Base-by-base conservation (phyloP, 2,797 vertebrate species). In the Mormyrops boulengeri region DNA sequence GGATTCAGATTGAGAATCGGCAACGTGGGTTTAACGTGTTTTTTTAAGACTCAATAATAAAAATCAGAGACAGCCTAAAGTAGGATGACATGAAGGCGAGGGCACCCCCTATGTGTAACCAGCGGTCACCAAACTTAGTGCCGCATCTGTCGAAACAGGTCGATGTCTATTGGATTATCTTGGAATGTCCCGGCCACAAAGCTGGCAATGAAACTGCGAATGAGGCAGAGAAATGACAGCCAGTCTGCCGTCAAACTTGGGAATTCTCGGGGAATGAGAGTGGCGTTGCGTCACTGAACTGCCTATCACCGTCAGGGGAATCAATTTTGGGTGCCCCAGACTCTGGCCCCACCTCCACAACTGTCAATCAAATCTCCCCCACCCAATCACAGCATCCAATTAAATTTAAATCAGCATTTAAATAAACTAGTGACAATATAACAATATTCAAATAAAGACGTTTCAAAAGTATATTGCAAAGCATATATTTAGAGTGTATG, bases 171-270 rank as follows among this genome's bases (percentile, higher is more conserved):
- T 57, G 19, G 44, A 85, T 85, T 88, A 85, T 66, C 73, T 60
- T 73, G 62, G 17, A 73, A 47, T 19, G 38, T 22, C 57, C 53
- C 38, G 11, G 73, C 55, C 50, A 30, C 12, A 85, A 90, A 90
- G 88, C 87, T 73, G 34, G 60, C 94, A 93, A 96, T 95, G 95
- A 96, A 96, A 95, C 94, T 93, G 93, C 94, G 95, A 96, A 96
- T 96, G 95, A 95, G 95, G 95, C 89, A 88, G 94, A 93, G 93
- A 91, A 87, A 92, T 96, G 95, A 95, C 95, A 94, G 93, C 92
- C 95, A 93, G 93, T 95, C 94, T 93, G 93, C 93, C 91, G 90
- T 91, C 69, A 89, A 92, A 94, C 93, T 69, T 93, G 84, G 89
- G 38, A 62, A 30, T 62, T 4, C 12, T 38, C 17, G 19, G 22